These are phyloP conservation scores for Linyphia triangularis DNA, from an alignment of 2,888 invertebrate genomes.

Conservation along the genomic window DNA sequence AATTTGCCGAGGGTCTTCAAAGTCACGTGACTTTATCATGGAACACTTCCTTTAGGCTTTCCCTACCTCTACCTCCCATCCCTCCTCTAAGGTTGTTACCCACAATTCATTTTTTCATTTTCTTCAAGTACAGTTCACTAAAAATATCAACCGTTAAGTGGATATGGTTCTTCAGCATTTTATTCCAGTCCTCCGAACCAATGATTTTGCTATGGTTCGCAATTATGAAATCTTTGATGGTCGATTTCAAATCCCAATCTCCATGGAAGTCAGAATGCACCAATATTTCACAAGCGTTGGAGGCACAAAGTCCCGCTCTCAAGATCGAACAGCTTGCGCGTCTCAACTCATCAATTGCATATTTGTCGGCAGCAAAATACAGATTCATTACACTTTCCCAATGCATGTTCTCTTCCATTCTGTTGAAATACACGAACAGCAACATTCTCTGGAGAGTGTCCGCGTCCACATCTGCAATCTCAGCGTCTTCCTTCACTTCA, in stretches of 20 bases:
- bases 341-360: not conserved
- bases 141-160: not conserved
- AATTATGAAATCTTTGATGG: not conserved
- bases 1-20: no score
- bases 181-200: not conserved
- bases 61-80: no score
- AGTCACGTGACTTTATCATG: no score
- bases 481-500: conserved; percentile 11
- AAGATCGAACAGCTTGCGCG: not conserved
- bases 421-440: not conserved
- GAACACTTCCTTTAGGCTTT: no score
- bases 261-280: not conserved
- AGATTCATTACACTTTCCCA: not conserved
- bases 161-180: not conserved
- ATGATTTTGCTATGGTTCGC: not conserved
- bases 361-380: conserved; percentile 3
- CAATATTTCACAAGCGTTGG: not conserved
- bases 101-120: no score
- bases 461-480: not conserved
- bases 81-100: no score
- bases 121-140: no score
- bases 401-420: not conserved
- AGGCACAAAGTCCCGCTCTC: not conserved
- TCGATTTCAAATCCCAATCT: not conserved
- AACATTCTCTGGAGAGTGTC: not conserved